phyloP scores from a whole-genome alignment of 2,888 invertebrate species.

The Dolichopus griseipennis region DNA sequence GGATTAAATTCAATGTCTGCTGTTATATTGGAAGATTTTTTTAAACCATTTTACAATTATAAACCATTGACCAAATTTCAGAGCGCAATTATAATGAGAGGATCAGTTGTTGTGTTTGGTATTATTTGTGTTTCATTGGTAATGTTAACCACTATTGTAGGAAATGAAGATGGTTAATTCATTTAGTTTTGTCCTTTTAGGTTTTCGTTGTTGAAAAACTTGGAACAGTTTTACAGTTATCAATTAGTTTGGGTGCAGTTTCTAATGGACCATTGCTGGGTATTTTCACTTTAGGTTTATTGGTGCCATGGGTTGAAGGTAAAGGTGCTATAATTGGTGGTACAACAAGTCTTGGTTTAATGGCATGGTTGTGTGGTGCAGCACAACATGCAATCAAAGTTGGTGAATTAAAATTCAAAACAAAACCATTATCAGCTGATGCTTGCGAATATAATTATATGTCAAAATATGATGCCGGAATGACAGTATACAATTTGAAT shows the following conservation, averaged over 20 bases:
- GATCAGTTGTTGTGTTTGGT: slow-evolving; percentile 56
- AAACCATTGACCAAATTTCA: slow-evolving; percentile 48
- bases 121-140: slow-evolving; percentile 53
- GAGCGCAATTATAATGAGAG: slow-evolving; percentile 56
- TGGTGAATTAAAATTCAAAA: slow-evolving; percentile 44
- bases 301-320: slow-evolving; percentile 57
- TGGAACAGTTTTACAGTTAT: slow-evolving; percentile 61
- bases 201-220: slow-evolving; percentile 51
- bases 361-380: slow-evolving; percentile 49
- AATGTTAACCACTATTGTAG: slow-evolving; percentile 28
- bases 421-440: slow-evolving; percentile 46
- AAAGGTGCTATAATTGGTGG: slow-evolving; percentile 52
- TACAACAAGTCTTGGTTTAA: slow-evolving; percentile 44
- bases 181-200: not conserved
- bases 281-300: slow-evolving; percentile 58
- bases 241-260: slow-evolving; percentile 55
- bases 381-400: slow-evolving; percentile 48
- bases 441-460: slow-evolving; percentile 49
- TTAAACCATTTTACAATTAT: slow-evolving; percentile 47
- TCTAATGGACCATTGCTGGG: slow-evolving; percentile 59
- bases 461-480: not conserved
- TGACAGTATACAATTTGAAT: not conserved
- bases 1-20: slow-evolving; percentile 70
- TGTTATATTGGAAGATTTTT: slow-evolving; percentile 62
- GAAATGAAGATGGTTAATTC: too few relatives aligned